phyloP scores from a whole-genome alignment of 2,113 vertebrate genomes.

The Stegastes partitus region DNA sequence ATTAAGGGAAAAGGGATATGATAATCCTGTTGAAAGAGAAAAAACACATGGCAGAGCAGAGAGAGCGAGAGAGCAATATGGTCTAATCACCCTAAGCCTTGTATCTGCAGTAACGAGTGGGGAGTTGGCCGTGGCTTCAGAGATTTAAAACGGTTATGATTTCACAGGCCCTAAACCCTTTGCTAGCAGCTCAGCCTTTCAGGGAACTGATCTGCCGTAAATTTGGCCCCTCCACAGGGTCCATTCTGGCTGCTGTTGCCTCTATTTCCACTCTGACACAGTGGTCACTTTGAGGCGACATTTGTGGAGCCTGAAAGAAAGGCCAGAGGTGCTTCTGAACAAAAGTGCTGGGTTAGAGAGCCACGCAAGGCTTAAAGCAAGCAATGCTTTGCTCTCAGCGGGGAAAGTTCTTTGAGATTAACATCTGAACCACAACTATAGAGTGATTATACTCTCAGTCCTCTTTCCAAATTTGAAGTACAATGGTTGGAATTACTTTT shows the following conservation, averaged over 20 bases:
- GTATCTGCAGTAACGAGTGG: constrained; percentile 69
- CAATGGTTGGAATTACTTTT: constrained; percentile 10
- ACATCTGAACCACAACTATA: constrained; percentile 56
- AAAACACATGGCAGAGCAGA: constrained; percentile 55
- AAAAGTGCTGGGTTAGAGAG: constrained; percentile 67
- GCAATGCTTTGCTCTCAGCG: constrained; percentile 66
- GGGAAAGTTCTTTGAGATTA: constrained; percentile 64
- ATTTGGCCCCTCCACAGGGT: constrained; percentile 24
- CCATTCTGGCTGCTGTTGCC: constrained; percentile 25
- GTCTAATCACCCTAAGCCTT: constrained; percentile 74
- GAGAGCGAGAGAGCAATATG: constrained; percentile 47
- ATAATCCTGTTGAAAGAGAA: constrained; percentile 71
- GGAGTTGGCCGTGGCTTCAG: constrained; percentile 62
- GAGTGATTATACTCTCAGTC: constrained; percentile 38
- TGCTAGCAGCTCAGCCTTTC: constrained; percentile 39
- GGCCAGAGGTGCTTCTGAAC: constrained; percentile 57
- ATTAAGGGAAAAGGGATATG: constrained; percentile 68
- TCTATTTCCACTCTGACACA: constrained; percentile 36
- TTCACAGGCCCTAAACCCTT: constrained; percentile 64
- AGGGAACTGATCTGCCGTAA: constrained; percentile 45
- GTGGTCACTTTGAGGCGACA: constrained; percentile 58
- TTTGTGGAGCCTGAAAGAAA: constrained; percentile 53
- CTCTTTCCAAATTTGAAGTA: constrained; percentile 17
- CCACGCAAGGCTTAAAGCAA: constrained; percentile 45
- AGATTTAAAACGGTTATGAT: constrained; percentile 71